These are phyloP conservation scores for Gymnobelideus leadbeateri DNA, from an alignment of 2,113 vertebrate species.

Conservation along the genomic window DNA sequence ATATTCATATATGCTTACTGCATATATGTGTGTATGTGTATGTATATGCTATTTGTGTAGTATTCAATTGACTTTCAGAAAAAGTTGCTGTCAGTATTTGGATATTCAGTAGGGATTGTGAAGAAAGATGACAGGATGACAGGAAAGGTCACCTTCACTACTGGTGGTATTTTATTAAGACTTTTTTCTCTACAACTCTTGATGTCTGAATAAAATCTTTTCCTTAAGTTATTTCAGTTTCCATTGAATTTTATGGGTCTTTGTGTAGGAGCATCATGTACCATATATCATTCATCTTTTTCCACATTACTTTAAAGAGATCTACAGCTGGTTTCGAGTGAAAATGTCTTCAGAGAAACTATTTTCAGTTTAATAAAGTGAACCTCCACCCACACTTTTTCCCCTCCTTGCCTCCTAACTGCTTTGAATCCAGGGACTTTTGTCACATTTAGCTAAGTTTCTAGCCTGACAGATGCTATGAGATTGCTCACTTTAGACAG, in stretches of 20 bases:
- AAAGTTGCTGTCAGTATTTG: neutral
- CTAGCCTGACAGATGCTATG: conserved; percentile 14
- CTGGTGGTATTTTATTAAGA: neutral
- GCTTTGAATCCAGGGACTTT: conserved; percentile 28
- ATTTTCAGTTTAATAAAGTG: neutral
- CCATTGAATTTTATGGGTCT: neutral
- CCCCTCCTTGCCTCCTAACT: conserved; percentile 36
- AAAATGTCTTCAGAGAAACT: conserved; percentile 22
- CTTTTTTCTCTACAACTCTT: neutral
- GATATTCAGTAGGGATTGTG: neutral
- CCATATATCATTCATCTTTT: neutral
- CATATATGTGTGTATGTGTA: no score
- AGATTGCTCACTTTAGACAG: conserved; percentile 30
- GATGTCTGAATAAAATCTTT: conserved; percentile 2
- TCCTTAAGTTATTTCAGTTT: conserved; percentile 6
- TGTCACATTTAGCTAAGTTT: neutral
- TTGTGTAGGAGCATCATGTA: neutral
- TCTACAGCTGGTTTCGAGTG: conserved; percentile 16
- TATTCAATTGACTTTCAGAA: neutral
- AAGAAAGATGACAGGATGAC: conserved; percentile 2
- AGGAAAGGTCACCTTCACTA: neutral
- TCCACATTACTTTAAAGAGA: neutral
- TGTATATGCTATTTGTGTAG: neutral
- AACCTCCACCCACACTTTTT: neutral
- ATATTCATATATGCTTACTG: neutral